A percentile compares a stretch with the other conserved stretches of the same genome.
These are phyloP conservation scores for Pammene fasciana DNA, from an alignment of 2,888 invertebrate genomes.

Conservation along the genomic window DNA sequence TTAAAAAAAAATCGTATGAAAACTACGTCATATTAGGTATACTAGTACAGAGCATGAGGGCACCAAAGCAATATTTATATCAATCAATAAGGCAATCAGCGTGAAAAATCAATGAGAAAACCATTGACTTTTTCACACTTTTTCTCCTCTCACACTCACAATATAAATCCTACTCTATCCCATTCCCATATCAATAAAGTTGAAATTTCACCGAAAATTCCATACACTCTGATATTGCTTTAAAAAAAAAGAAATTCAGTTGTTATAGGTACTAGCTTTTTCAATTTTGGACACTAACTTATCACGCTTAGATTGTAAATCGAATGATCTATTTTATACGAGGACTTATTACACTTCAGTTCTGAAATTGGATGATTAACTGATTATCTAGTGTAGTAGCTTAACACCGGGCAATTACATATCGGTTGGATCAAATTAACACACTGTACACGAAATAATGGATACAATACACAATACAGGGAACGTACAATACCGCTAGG, in stretches of 20 bases:
- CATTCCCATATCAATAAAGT: not conserved
- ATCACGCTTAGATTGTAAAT: not conserved
- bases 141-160: not conserved
- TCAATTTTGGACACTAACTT: not conserved
- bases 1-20: no score
- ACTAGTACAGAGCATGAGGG: not conserved
- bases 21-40: no score
- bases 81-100: slow-evolving; percentile 6
- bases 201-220: not conserved
- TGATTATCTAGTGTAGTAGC: slow-evolving; percentile 17
- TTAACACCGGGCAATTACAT: slow-evolving; percentile 3
- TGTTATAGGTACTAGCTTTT: not conserved
- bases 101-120: slow-evolving; percentile 11
- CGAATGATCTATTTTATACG: not conserved
- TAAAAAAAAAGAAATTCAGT: slow-evolving; percentile 3
- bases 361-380: not conserved
- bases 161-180: not conserved
- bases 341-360: slow-evolving; percentile 4
- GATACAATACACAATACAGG: not conserved
- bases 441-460: not conserved
- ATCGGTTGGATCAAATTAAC: slow-evolving; percentile 2
- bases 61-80: slow-evolving; percentile 14
- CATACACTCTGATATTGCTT: not conserved
- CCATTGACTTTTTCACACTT: not conserved
- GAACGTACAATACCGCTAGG: not conserved